Evolutionary conservation across 2,888 invertebrate genomes (phyloP), one percentile per base, ranked within the genome.

Genomic region (Rugalucina vietnamica): DNA sequence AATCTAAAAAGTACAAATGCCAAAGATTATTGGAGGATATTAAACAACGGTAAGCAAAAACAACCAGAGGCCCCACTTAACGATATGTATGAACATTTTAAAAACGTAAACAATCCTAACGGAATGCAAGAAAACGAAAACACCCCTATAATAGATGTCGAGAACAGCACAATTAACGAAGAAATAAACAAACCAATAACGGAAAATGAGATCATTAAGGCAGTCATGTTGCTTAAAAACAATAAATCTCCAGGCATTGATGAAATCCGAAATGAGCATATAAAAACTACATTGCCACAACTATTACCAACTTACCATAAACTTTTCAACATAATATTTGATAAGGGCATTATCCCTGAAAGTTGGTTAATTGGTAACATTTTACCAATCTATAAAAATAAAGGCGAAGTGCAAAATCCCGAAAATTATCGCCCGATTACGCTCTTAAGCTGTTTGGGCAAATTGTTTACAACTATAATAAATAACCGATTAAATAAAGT

Each of bases 221-320:
- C 49, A 10, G 34, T 73, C 12, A 49, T 14, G 18, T 29, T 32
- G 10, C 32, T 73, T 18, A 49, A 73, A 49, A 49, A 49, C 32
- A 34, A 65, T 34, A 65, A 65, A 65, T 65, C 65, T 29, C 73
- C 32, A 1, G 50, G 50, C 2, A 43, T 32, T 29, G 71, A 78
- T 21, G 32, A 34, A 8, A 71, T 78, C 2, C 1, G 24, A 14
- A 78, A 78, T 24, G 78, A 78, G 36, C 50, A 78, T 34, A 71
- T 78, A 4, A 78, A 49, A 36, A 50, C n/a, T 21, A 71, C 78
- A 34, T 21, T 65, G n/a, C n/a, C n/a, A n/a, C n/a, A n/a, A n/a
- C n/a, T n/a, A n/a, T n/a, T n/a, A n/a, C n/a, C n/a, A n/a, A n/a
- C n/a, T n/a, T n/a, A n/a, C n/a, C n/a, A n/a, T n/a, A n/a, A n/a